A percentile compares a stretch with the other conserved stretches of the same genome.
Conservation (phyloP, 2,797 vertebrate species). For the Rhinatrema bivittatum region DNA sequence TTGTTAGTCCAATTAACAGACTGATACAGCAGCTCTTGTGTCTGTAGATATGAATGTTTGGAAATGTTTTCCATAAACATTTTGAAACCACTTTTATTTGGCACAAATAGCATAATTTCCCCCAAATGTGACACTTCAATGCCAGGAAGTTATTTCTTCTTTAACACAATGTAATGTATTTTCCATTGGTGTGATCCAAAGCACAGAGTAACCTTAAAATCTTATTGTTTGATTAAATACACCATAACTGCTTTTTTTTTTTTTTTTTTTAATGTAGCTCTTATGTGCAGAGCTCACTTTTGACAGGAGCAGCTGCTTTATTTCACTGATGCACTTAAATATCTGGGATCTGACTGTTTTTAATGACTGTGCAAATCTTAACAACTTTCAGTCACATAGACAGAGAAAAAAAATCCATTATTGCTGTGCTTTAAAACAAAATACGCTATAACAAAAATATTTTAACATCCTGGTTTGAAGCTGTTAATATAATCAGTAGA, state of each 20-base stretch:
- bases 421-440: conserved; percentile 1
- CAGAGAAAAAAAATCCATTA: conserved; percentile 11
- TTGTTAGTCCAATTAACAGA: too few relatives aligned
- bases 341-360: background rate
- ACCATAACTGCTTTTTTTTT: too few relatives aligned
- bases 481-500: conserved; percentile 10
- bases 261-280: background rate
- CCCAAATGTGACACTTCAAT: too few relatives aligned
- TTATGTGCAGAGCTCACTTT: conserved; percentile 5
- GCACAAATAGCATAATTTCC: too few relatives aligned
- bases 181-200: background rate
- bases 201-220: background rate
- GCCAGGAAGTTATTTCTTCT: too few relatives aligned
- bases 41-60: too few relatives aligned
- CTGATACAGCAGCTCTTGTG: too few relatives aligned
- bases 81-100: too few relatives aligned
- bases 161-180: background rate
- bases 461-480: conserved; percentile 13
- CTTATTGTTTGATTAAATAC: too few relatives aligned
- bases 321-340: conserved; percentile 16
- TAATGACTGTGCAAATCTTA: background rate
- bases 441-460: background rate
- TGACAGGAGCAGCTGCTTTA: background rate
- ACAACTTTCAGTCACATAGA: conserved; percentile 7
- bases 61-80: too few relatives aligned